Evolutionary conservation across 2,797 vertebrate species (phyloP), one percentile per base, ranked within the genome.

Genomic region (Danio tinwini): DNA sequence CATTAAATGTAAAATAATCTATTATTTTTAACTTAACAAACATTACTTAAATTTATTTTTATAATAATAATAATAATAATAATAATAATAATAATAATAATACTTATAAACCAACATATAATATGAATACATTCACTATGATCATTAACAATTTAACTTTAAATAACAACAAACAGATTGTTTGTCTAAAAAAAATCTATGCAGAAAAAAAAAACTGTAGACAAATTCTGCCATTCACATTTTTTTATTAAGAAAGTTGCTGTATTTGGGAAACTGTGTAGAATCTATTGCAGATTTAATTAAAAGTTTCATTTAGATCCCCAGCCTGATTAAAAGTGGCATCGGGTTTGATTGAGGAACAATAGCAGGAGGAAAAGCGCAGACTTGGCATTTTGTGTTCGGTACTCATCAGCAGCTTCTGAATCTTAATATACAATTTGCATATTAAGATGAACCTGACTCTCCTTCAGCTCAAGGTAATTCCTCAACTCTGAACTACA

Each of bases 401-500:
- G 16, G 47, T 62, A 67, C 45, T 67, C 63, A 70, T 78, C 79
- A 84, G 79, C 79, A 78, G 63, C 53, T 74, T 78, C 65, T 62
- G 67, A 79, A 74, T 78, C 50, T 74, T 49, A 65, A 37, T 16
- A 39, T n/a, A 37, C n/a, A 44, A 78, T 81, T 78, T 78, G 79
- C 79, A 84, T 81, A 81, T 81, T 78, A 67, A 80, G 56, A 78
- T 55, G 50, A 64, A 74, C 55, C 63, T 68, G 88, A 91, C 87
- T 93, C 91, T 90, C 84, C 90, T 87, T 59, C 81, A 74, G 84
- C 70, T 80, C 83, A 88, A 91, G 89, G 86, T 91, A 85, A 91
- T 91, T 92, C 91, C 87, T 82, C 74, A 74, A 91, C 86, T 88
- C 77, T 6, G 71, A 88, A 86, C 81, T 78, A 29, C 29, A 29